Evolutionary conservation across 2,113 vertebrate species (phyloP), one percentile per base, ranked within the genome.

Genomic region (Hydrolagus affinis): DNA sequence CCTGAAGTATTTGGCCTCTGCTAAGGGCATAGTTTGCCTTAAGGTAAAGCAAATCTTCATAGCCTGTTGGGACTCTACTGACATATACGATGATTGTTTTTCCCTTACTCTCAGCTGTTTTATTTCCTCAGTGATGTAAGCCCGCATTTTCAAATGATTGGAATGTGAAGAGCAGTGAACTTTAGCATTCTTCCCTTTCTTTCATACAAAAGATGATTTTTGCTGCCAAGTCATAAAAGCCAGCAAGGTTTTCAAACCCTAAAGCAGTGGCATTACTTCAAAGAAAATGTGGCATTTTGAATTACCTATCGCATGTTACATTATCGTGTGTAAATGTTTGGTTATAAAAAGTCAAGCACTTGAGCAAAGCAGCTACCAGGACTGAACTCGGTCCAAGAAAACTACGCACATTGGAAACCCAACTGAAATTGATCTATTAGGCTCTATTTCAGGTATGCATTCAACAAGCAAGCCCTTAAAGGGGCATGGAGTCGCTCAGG

Each of bases 191-290:
- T 25, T 78, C 14, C 25, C 21, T 66, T 66, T 32, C 11, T 66
- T 66, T 32, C 11, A 28, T 66, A 21, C 1, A 32, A 11, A 21
- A 9, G 9, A 66, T 68, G 9, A 83, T 68, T 83, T 83, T 15
- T 30, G 23, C 66, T 83, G 62, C 62, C 78, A 83, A 83, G 60
- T 60, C 44, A 60, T 77, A 77, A 77, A 77, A 44, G 44, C 75
- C 21, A 77, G 75, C 11, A 77, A 60, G 57, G 11, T 12, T 77
- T 77, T 17, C 19, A 77, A 60, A 60, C 1, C 4, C 56, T 77
- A 1, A 77, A 44, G 44, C 44, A 44, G 44, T 44, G 44, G 44
- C n/a, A 12, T 12, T 8, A 59, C 11, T 57, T 77, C 9, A 59
- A 59, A 77, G 56, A 23, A 25, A 60, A 60, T 60, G n/a, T 77